Conservation (phyloP, 2,797 vertebrate species). For the Schizopygopsis malacanthus region DNA sequence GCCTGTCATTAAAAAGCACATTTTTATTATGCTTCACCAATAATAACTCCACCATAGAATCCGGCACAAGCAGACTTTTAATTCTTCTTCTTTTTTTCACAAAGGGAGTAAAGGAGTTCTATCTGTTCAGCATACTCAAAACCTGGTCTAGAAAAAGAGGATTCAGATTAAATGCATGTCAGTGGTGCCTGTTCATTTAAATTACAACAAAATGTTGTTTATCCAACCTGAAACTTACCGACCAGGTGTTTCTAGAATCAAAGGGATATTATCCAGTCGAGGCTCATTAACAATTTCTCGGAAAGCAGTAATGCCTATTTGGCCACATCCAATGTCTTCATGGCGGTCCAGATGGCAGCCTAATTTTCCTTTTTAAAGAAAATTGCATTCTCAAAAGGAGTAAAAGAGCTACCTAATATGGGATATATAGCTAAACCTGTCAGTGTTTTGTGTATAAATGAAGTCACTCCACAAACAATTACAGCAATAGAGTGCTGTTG, state of each 20-base stretch:
- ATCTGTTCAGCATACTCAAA: slow-evolving; percentile 80
- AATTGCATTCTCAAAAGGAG: slow-evolving; percentile 2
- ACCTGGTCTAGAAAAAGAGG: slow-evolving; percentile 69
- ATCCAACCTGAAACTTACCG: slow-evolving; percentile 67
- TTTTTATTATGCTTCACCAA: slow-evolving; percentile 4
- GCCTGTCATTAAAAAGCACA: no score
- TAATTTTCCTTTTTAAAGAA: slow-evolving; percentile 72
- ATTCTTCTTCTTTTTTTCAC: slow-evolving; percentile 56
- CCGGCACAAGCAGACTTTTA: neutral
- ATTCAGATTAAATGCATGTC: slow-evolving; percentile 6
- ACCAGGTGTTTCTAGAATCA: slow-evolving; percentile 84
- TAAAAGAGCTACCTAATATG: neutral
- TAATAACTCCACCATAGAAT: neutral
- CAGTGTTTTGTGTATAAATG: neutral
- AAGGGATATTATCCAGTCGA: slow-evolving; percentile 77
- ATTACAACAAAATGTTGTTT: neutral
- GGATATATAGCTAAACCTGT: neutral
- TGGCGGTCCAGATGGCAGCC: slow-evolving; percentile 83
- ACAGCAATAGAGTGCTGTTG: neutral
- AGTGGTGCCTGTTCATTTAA: neutral
- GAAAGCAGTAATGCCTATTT: slow-evolving; percentile 81
- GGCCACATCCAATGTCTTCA: slow-evolving; percentile 81
- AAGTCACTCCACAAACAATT: neutral
- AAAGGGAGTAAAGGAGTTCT: slow-evolving; percentile 77
- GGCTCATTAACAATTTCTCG: slow-evolving; percentile 81